Percentiles rank a stretch among this genome's conserved stretches.
Evolutionary conservation across 2,888 invertebrate genomes (phyloP).

Genomic region (Keiferia lycopersicella): DNA sequence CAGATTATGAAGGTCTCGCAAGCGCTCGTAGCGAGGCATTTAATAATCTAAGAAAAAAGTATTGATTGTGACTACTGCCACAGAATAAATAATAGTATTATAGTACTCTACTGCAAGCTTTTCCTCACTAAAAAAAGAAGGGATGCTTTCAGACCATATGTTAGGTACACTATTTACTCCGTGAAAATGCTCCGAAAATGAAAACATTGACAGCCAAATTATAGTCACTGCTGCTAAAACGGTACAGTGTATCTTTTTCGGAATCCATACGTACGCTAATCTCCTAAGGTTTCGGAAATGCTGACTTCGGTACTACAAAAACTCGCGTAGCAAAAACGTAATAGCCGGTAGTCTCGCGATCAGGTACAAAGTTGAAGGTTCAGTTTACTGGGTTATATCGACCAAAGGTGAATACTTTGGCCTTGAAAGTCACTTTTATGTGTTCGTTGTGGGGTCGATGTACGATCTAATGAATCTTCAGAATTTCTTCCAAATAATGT

Average conservation of each 20-base stretch:
- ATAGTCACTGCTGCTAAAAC: neutral
- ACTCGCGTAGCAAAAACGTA: neutral
- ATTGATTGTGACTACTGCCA: too few species aligned
- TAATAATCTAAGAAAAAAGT: too few species aligned
- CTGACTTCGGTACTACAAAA: conserved; percentile 1
- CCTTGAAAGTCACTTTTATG: neutral
- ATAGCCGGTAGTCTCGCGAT: neutral
- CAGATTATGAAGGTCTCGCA: too few species aligned
- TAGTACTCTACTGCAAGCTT: too few species aligned
- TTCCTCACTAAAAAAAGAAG: too few species aligned
- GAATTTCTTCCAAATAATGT: too few species aligned
- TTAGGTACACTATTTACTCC: too few species aligned
- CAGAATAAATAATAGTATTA: too few species aligned
- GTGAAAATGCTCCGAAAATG: neutral
- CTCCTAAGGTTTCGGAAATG: neutral
- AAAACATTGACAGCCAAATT: neutral
- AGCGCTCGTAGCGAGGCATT: too few species aligned
- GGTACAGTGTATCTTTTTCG: neutral
- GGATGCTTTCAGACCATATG: too few species aligned
- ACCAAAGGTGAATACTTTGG: neutral
- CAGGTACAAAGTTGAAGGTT: neutral
- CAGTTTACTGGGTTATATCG: neutral
- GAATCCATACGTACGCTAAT: conserved; percentile 8
- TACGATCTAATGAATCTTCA: neutral
- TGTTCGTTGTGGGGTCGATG: neutral